Evolutionary conservation across 1,140 invertebrate species (phyloP).

Genomic region (Mesaphorura yosii): DNA sequence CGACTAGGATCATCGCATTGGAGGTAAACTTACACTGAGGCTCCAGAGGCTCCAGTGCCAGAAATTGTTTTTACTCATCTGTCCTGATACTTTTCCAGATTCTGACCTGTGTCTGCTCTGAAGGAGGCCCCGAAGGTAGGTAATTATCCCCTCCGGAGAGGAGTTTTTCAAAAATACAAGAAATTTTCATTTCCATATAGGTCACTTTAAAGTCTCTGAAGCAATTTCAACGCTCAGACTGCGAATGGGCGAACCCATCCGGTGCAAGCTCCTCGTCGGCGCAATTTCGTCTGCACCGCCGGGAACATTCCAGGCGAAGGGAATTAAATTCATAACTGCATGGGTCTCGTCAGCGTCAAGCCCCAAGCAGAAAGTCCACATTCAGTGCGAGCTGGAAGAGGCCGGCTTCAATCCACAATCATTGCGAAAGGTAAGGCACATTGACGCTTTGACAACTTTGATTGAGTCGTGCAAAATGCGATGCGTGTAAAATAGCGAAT

Average conservation of each 20-base stretch:
- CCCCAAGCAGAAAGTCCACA: conserved; percentile 65
- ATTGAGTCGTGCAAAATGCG: background rate
- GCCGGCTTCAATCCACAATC: conserved; percentile 62
- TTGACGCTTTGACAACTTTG: background rate
- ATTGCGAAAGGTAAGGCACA: conserved; percentile 56
- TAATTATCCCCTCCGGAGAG: too few species aligned
- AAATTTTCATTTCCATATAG: too few species aligned
- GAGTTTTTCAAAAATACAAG: too few species aligned
- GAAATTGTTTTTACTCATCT: background rate
- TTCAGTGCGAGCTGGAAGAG: conserved; percentile 77
- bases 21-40: conserved; percentile 54
- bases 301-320: conserved; percentile 54
- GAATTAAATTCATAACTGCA: conserved; percentile 71
- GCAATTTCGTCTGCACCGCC: conserved; percentile 59
- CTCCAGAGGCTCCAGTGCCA: background rate
- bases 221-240: conserved; percentile 76
- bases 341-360: conserved; percentile 61
- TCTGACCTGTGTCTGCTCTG: conserved; percentile 19
- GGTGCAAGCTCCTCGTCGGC: conserved; percentile 78
- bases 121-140: conserved; percentile 24
- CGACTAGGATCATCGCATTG: conserved; percentile 66
- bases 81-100: conserved; percentile 10
- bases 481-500: too few species aligned
- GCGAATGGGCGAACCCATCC: conserved; percentile 77
- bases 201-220: conserved; percentile 47